A percentile compares a stretch with the other conserved stretches of the same genome.
phyloP scores from a whole-genome alignment of 1,140 invertebrate species.

The Hypothenemus hampei region DNA sequence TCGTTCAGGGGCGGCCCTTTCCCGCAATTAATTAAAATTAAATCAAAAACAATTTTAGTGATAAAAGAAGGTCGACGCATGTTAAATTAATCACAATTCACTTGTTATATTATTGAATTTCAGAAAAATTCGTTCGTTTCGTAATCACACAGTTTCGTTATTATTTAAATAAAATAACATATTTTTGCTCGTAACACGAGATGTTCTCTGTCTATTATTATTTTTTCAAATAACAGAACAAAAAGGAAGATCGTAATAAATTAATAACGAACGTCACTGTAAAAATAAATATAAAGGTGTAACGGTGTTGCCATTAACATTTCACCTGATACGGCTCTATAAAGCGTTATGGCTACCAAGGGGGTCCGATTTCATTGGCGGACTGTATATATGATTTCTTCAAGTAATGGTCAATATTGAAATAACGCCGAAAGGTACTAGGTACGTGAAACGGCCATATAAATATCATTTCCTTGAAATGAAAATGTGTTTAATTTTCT shows the following conservation, averaged over 20 bases:
- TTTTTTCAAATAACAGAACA: no score
- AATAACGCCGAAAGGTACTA: not conserved
- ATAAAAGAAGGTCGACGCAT: no score
- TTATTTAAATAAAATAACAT: no score
- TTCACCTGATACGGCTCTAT: conserved; percentile 4
- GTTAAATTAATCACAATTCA: no score
- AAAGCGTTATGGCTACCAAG: not conserved
- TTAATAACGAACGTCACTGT: not conserved
- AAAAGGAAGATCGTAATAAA: not conserved
- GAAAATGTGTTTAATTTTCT: no score
- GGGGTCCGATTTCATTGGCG: not conserved
- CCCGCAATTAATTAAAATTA: not conserved
- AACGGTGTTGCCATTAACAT: conserved; percentile 4
- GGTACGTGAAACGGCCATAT: not conserved
- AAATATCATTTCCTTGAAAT: no score
- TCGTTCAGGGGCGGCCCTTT: not conserved
- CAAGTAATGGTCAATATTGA: conserved; percentile 2
- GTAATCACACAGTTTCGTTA: no score
- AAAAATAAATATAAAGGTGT: not conserved
- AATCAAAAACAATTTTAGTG: no score
- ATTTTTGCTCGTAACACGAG: no score
- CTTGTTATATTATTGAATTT: no score
- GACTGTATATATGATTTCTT: not conserved
- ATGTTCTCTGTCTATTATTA: no score
- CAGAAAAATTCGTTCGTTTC: no score